Evolutionary conservation across 2,888 invertebrate genomes (phyloP), one percentile per base, ranked within the genome.

Genomic region (Plagiodera versicolora): DNA sequence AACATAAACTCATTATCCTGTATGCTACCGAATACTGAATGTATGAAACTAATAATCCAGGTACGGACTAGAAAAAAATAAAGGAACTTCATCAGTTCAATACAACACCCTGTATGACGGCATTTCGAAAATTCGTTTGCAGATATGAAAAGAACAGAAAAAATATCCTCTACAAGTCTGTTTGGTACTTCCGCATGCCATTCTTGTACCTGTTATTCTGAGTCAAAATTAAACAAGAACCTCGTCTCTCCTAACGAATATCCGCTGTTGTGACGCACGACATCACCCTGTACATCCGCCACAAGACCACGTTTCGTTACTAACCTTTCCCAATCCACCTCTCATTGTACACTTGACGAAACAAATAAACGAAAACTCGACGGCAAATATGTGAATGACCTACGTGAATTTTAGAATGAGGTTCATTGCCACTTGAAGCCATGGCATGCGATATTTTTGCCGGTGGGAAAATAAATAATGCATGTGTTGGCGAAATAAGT

Each of bases 381-480:
- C 28, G 44, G 39, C 39, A n/a, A 39, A 39, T 39, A 39, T 39
- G 39, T 39, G 20, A 53, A 53, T 45, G 53, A 53, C 53, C 62
- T 58, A 35, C 16, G 56, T 56, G 62, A 61, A 61, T 58, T 61
- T 61, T 58, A 58, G 61, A 58, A 58, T 50, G 54, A 59, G 56
- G 62, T 62, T 62, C 62, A 62, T 56, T 62, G 62, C 62, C 62
- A 62, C 47, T 58, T n/a, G 48, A 58, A 46, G 56, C 53, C 58
- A 46, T 58, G 46, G 46, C 61, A 61, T 58, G 61, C 58, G 58
- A 58, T 55, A 58, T 58, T 39, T 39, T 62, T 58, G 55, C 48
- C 56, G 62, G 58, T 62, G 58, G 62, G 62, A 58, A 58, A 62
- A 62, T 60, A 58, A 56, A 62, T 56, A 56, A 58, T 57, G 57